Percentiles rank a stretch among this genome's conserved stretches.
Evolutionary conservation across 2,888 invertebrate genomes (phyloP).

Genomic region (Masnerella sp.): DNA sequence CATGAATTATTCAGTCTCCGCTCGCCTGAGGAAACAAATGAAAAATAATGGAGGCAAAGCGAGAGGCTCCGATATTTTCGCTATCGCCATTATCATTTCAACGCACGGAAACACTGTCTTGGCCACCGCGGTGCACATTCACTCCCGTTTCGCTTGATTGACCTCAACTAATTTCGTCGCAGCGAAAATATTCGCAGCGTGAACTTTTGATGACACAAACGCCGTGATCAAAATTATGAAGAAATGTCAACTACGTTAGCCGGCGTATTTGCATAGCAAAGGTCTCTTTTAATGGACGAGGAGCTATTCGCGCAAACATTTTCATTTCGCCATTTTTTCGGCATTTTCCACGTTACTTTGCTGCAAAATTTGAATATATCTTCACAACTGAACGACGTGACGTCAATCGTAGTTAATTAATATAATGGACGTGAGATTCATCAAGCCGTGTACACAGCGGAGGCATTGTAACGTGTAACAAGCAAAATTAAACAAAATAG

Average conservation of each 20-base stretch:
- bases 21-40: slow-evolving; percentile 67
- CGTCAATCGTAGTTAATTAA: slow-evolving; percentile 12
- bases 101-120: slow-evolving; percentile 46
- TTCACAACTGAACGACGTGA: neutral
- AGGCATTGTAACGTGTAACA: neutral
- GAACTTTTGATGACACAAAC: slow-evolving; percentile 19
- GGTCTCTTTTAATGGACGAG: too few species aligned
- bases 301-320: too few species aligned
- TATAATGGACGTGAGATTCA: slow-evolving; percentile 12
- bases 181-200: slow-evolving; percentile 10
- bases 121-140: slow-evolving; percentile 27
- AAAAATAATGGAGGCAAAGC: slow-evolving; percentile 72
- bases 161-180: slow-evolving; percentile 42
- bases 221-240: slow-evolving; percentile 18
- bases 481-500: slow-evolving; percentile 20
- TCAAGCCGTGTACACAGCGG: slow-evolving; percentile 3
- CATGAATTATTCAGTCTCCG: slow-evolving; percentile 58
- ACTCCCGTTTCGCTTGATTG: slow-evolving; percentile 54
- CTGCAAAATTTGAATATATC: too few species aligned
- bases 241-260: neutral
- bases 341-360: too few species aligned
- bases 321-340: too few species aligned
- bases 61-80: slow-evolving; percentile 67
- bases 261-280: slow-evolving; percentile 8
- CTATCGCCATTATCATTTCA: slow-evolving; percentile 64